Percentiles rank a stretch among this genome's conserved stretches.
phyloP scores from a whole-genome alignment of 2,888 invertebrate genomes.

The Xanthorhoe designata region DNA sequence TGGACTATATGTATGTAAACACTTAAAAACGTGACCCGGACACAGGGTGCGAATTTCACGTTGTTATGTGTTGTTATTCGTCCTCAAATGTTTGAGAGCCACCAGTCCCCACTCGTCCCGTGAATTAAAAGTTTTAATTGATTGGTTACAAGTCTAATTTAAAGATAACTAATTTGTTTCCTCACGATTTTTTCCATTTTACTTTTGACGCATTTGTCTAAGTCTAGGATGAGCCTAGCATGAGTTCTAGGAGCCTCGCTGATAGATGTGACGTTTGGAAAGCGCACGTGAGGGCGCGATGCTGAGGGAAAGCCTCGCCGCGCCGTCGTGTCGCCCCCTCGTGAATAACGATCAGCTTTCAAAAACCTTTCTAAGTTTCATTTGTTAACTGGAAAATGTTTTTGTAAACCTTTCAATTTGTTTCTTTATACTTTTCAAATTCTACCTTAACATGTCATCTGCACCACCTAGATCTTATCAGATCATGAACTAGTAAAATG shows the following conservation, averaged over 20 bases:
- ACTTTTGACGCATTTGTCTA: too few relatives aligned
- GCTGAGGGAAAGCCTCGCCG: constrained; percentile 36
- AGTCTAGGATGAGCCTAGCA: too few relatives aligned
- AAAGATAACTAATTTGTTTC: too few relatives aligned
- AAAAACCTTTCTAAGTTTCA: constrained; percentile 24
- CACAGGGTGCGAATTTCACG: too few relatives aligned
- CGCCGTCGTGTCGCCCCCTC: constrained; percentile 14
- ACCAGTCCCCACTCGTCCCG: too few relatives aligned
- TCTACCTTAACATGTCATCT: background rate
- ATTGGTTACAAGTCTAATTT: background rate
- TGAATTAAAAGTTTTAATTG: too few relatives aligned
- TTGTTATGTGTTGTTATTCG: too few relatives aligned
- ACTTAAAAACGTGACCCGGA: too few relatives aligned
- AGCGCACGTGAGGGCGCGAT: constrained; percentile 38
- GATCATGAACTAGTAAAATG: constrained; percentile 11
- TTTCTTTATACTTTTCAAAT: too few relatives aligned
- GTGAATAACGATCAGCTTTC: constrained; percentile 49
- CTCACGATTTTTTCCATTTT: background rate
- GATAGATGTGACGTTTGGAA: constrained; percentile 35
- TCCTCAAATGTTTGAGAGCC: too few relatives aligned
- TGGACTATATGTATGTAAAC: background rate
- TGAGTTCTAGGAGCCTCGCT: background rate
- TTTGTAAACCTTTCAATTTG: background rate
- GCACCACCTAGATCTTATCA: constrained; percentile 7
- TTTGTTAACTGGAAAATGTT: background rate